phyloP scores from a whole-genome alignment of 2,113 vertebrate genomes.

The Myiozetetes cayanensis region DNA sequence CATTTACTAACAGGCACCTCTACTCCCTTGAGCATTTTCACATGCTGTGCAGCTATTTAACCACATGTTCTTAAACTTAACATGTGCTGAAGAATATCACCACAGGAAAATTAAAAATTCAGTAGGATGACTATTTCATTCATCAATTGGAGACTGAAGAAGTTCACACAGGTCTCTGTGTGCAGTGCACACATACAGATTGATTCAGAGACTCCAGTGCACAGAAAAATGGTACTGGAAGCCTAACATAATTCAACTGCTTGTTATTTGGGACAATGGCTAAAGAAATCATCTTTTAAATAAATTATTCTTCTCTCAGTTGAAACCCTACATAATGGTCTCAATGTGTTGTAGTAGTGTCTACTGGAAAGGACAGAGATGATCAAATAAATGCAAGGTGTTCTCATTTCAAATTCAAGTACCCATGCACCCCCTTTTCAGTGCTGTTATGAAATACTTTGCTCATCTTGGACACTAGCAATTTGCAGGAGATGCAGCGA shows the following conservation, averaged over 20 bases:
- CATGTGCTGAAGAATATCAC: slow-evolving; percentile 22
- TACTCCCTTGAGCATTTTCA: neutral
- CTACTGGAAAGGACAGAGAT: slow-evolving; percentile 39
- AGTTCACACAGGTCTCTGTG: neutral
- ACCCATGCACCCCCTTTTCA: neutral
- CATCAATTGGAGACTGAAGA: slow-evolving; percentile 59
- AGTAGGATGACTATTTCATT: slow-evolving; percentile 51
- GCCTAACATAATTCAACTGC: slow-evolving; percentile 44
- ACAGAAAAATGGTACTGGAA: neutral
- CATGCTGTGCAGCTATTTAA: neutral
- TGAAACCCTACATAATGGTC: slow-evolving; percentile 47
- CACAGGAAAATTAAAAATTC: slow-evolving; percentile 61
- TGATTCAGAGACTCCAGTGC: slow-evolving; percentile 10
- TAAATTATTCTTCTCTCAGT: slow-evolving; percentile 46
- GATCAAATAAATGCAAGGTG: slow-evolving; percentile 31
- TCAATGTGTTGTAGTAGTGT: slow-evolving; percentile 15
- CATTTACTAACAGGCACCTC: slow-evolving; percentile 50
- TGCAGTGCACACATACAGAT: neutral
- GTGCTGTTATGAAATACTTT: neutral
- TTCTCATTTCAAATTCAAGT: slow-evolving; percentile 8
- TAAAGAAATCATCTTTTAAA: slow-evolving; percentile 52
- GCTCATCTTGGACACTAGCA: neutral
- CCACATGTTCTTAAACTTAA: slow-evolving; percentile 8
- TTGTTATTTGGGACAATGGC: slow-evolving; percentile 39
- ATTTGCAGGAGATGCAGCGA: neutral